These are phyloP conservation scores for Psittacula cyanocephala DNA, from an alignment of 2,113 vertebrate species.

Conservation along the genomic window DNA sequence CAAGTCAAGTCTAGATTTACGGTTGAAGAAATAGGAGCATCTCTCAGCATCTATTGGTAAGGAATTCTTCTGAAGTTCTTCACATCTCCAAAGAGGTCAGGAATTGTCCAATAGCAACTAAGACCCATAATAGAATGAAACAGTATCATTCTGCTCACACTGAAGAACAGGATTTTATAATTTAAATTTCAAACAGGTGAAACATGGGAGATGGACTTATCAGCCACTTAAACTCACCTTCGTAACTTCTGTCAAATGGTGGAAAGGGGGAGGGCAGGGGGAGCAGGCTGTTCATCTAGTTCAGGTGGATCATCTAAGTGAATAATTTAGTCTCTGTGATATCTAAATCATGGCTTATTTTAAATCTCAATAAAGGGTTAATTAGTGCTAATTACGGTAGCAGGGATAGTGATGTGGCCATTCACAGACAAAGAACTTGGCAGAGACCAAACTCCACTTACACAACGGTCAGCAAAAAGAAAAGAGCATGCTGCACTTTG, in stretches of 20 bases:
- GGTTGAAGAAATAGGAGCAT: not conserved
- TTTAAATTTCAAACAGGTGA: not conserved
- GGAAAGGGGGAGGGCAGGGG: not conserved
- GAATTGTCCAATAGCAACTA: not conserved
- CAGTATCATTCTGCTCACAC: not conserved
- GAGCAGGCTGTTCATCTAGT: not conserved
- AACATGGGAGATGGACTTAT: not conserved
- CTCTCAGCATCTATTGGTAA: not conserved
- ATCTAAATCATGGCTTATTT: slow-evolving; percentile 30
- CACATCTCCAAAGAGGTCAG: not conserved
- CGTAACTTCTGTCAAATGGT: not conserved
- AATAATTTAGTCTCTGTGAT: not conserved
- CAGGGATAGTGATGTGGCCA: not conserved
- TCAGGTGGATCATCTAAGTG: not conserved
- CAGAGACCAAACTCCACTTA: slow-evolving; percentile 23
- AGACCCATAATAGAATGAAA: not conserved
- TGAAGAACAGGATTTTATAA: not conserved
- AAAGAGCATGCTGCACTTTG: not conserved
- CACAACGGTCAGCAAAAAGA: slow-evolving; percentile 24
- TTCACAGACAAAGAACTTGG: slow-evolving; percentile 36
- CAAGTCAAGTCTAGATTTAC: not conserved
- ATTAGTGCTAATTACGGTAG: slow-evolving; percentile 33
- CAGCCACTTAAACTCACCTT: not conserved
- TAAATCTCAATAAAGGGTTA: slow-evolving; percentile 28
- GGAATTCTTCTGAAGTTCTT: not conserved